Percentiles rank a stretch among this genome's conserved stretches.
phyloP scores from a whole-genome alignment of 2,797 vertebrate genomes.

The Sardinella longiceps region DNA sequence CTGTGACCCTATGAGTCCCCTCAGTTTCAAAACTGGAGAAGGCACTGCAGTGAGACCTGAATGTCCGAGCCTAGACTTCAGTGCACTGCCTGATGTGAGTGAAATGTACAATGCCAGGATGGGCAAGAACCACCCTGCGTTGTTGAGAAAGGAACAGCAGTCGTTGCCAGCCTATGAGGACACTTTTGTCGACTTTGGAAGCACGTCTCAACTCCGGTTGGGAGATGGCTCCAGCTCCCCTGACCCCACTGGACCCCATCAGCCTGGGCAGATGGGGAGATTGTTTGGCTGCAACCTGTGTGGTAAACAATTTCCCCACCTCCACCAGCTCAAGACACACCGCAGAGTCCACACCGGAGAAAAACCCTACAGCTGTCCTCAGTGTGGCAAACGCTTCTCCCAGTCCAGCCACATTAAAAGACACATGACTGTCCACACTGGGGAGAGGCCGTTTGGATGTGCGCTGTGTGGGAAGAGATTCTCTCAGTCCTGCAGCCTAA shows the following conservation, averaged over 20 bases:
- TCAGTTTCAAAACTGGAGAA: neutral
- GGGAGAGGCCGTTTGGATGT: slow-evolving; percentile 27
- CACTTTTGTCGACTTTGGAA: neutral
- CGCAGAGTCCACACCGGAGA: neutral
- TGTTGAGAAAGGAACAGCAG: neutral
- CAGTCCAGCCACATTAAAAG: slow-evolving; percentile 16
- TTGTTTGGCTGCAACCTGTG: slow-evolving; percentile 16
- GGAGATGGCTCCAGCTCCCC: slow-evolving; percentile 8
- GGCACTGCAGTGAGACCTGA: neutral
- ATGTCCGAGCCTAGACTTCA: neutral
- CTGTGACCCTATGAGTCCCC: neutral
- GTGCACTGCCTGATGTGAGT: neutral
- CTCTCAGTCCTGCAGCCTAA: slow-evolving; percentile 2
- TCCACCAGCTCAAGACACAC: slow-evolving; percentile 9
- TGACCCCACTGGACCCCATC: neutral
- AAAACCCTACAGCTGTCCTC: slow-evolving; percentile 14
- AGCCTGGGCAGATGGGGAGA: neutral
- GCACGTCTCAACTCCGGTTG: neutral
- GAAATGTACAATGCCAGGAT: neutral
- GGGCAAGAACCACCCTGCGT: neutral
- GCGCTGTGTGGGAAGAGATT: slow-evolving; percentile 3
- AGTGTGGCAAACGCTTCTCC: slow-evolving; percentile 23
- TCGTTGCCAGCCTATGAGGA: neutral
- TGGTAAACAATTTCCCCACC: neutral
- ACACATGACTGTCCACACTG: slow-evolving; percentile 27